Evolutionary conservation across 2,797 vertebrate species (phyloP).

Genomic region (Poecile montanus): DNA sequence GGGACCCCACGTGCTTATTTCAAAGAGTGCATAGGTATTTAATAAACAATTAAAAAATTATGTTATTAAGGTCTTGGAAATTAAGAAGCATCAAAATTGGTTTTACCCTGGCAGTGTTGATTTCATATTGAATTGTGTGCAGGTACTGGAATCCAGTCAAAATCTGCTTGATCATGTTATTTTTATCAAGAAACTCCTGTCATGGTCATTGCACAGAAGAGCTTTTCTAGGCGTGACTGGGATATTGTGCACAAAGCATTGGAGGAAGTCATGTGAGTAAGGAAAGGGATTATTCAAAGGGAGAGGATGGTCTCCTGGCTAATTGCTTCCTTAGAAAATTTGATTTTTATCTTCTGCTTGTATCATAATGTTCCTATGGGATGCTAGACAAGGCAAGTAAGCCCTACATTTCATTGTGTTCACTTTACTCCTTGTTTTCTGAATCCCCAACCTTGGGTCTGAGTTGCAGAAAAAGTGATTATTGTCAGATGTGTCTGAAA

Average conservation of each 20-base stretch:
- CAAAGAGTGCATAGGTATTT: not conserved
- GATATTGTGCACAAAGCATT: not conserved
- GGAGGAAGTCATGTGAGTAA: not conserved
- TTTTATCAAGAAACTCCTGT: not conserved
- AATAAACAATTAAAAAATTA: not conserved
- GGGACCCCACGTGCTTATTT: not conserved
- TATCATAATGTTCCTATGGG: not conserved
- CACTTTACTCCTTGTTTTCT: not conserved
- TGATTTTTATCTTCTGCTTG: not conserved
- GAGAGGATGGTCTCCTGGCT: not conserved
- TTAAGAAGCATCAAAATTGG: not conserved
- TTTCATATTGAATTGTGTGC: not conserved
- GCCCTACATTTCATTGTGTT: not conserved
- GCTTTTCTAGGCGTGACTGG: not conserved
- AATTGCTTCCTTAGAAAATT: constrained; percentile 16
- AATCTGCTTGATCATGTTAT: rapidly evolving
- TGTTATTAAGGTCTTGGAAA: not conserved
- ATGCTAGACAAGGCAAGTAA: not conserved
- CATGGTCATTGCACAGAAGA: not conserved
- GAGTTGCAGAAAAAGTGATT: not conserved
- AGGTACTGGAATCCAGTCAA: not conserved
- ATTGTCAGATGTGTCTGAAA: not conserved
- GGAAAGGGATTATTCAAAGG: not conserved
- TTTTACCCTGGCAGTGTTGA: not conserved
- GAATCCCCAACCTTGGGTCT: not conserved